phyloP scores from a whole-genome alignment of 2,797 vertebrate genomes.

The Taenioides sp. region DNA sequence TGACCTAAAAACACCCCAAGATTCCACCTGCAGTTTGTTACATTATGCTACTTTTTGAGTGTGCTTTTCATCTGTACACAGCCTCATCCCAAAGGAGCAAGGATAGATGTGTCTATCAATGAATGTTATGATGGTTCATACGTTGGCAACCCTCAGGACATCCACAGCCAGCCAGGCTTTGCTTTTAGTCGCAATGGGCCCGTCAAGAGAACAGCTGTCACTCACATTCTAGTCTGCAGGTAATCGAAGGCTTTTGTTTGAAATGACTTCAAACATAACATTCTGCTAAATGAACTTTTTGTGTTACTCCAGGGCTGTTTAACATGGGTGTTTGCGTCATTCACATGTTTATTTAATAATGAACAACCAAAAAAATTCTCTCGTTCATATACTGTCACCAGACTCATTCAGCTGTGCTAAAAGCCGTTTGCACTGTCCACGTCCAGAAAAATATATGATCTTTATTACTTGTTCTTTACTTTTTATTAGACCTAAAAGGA shows the following conservation, averaged over 20 bases:
- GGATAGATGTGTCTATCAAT: slow-evolving; percentile 98
- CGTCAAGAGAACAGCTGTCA: slow-evolving; percentile 95
- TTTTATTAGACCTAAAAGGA: slow-evolving; percentile 87
- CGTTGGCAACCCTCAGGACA: slow-evolving; percentile 98
- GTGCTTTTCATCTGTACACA: slow-evolving; percentile 53
- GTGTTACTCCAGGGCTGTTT: no score
- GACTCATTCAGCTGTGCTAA: no score
- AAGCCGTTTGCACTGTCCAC: background rate
- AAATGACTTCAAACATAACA: background rate
- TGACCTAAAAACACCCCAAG: background rate
- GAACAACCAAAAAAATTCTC: background rate
- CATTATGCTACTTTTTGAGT: background rate
- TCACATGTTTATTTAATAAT: background rate
- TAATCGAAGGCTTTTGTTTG: slow-evolving; percentile 45
- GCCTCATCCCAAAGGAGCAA: slow-evolving; percentile 99
- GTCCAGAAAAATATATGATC: background rate
- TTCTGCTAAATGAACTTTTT: background rate
- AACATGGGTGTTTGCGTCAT: background rate
- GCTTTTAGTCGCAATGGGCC: slow-evolving; percentile 98
- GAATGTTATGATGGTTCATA: slow-evolving; percentile 99
- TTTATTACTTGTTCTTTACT: background rate
- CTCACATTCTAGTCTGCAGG: slow-evolving; percentile 97
- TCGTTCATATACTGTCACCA: no score
- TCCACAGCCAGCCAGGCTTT: slow-evolving; percentile 97
- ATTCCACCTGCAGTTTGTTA: background rate